These are phyloP conservation scores for Lytechinus variegatus DNA, from an alignment of 35 echinoderm and acorn worm species.

Conservation along the genomic window DNA sequence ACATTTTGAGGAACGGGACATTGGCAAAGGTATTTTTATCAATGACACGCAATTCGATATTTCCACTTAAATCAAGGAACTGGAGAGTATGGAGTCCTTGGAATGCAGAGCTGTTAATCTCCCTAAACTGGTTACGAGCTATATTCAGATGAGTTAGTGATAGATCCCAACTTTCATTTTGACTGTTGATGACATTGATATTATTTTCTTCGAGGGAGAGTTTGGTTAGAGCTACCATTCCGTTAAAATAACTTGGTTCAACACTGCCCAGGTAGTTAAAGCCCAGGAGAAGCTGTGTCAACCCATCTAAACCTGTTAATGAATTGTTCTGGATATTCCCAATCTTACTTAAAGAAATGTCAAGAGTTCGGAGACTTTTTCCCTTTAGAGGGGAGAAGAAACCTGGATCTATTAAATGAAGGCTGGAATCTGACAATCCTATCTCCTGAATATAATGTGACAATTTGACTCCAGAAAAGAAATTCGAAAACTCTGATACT, in stretches of 20 bases:
- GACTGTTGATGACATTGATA: not conserved
- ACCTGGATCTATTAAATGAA: not conserved
- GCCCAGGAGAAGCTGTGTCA: not conserved
- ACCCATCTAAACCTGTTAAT: not conserved
- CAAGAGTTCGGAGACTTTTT: not conserved
- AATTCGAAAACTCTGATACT: not conserved
- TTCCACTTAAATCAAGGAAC: not conserved
- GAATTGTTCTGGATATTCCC: not conserved
- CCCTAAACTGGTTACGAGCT: not conserved
- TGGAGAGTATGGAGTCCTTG: not conserved
- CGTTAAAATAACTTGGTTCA: not conserved
- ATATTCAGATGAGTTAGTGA: not conserved
- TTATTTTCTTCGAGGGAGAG: not conserved
- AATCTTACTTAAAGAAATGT: not conserved
- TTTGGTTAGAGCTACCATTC: not conserved
- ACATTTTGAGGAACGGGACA: too few species aligned
- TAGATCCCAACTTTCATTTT: not conserved
- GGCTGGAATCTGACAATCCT: not conserved
- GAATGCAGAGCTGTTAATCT: not conserved
- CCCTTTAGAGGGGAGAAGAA: not conserved
- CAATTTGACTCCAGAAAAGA: not conserved
- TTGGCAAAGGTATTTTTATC: too few species aligned
- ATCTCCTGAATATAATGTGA: not conserved
- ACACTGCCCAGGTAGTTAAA: not conserved
- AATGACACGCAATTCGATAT: not conserved